Conservation (phyloP, 2,113 vertebrate genomes). For the Osmerus eperlanus region DNA sequence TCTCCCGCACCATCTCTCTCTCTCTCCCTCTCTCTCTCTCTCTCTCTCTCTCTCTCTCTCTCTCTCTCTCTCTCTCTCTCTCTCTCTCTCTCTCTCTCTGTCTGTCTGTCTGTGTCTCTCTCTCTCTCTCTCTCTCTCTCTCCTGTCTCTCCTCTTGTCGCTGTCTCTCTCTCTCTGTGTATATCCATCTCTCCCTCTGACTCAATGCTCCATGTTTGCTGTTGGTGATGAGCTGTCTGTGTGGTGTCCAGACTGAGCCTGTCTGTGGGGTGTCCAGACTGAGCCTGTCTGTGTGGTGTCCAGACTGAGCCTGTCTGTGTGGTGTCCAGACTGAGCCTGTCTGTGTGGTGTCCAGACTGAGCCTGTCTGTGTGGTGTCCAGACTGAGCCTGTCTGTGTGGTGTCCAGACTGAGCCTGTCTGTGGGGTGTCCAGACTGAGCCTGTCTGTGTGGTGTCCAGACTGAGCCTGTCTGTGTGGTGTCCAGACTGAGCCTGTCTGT, state of each 20-base stretch:
- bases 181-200: neutral
- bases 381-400: neutral
- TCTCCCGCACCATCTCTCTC: neutral
- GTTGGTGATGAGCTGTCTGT: neutral
- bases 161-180: neutral
- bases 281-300: no score
- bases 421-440: no score
- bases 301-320: no score
- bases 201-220: neutral
- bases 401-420: neutral
- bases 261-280: neutral
- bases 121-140: neutral
- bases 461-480: no score
- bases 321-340: no score
- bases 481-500: neutral
- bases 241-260: neutral
- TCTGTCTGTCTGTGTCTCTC: neutral
- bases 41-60: neutral
- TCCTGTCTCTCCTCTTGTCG: neutral
- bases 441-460: no score
- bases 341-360: no score
- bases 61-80: neutral
- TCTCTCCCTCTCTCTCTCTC: neutral
- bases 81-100: neutral
- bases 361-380: no score